Conservation (phyloP, 2,113 vertebrate species). For the Toxotes jaculatrix region DNA sequence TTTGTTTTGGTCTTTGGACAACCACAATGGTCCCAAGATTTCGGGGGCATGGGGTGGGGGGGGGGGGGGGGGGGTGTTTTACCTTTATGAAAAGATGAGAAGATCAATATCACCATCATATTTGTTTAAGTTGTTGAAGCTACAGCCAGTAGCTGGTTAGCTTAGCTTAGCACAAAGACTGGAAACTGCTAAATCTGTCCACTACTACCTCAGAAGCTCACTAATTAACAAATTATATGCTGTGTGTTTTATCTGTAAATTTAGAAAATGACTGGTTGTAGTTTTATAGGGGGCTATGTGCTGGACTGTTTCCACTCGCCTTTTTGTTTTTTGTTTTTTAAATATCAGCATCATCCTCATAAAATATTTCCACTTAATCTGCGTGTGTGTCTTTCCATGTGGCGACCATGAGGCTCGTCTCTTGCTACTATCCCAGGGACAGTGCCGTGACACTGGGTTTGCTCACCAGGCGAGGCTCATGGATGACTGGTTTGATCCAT, state of each 20-base stretch:
- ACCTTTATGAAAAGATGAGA: too few species aligned
- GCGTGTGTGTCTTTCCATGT: conserved; percentile 36
- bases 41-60: too few species aligned
- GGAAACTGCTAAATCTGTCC: too few species aligned
- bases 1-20: not conserved
- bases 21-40: not conserved
- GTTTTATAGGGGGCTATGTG: not conserved
- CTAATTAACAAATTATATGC: not conserved
- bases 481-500: conserved; percentile 74
- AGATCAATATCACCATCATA: too few species aligned
- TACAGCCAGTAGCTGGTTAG: too few species aligned
- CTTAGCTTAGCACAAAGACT: too few species aligned
- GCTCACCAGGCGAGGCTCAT: conserved; percentile 43
- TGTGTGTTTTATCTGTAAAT: not conserved
- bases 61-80: too few species aligned
- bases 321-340: not conserved
- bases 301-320: too few species aligned
- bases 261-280: not conserved
- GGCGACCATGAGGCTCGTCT: conserved; percentile 52
- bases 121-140: too few species aligned
- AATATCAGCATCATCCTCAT: not conserved
- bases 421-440: conserved; percentile 38
- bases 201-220: not conserved
- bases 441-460: conserved; percentile 36
- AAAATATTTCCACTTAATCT: conserved; percentile 19